Evolutionary conservation across 2,113 vertebrate genomes (phyloP).

Genomic region (Martes martes): DNA sequence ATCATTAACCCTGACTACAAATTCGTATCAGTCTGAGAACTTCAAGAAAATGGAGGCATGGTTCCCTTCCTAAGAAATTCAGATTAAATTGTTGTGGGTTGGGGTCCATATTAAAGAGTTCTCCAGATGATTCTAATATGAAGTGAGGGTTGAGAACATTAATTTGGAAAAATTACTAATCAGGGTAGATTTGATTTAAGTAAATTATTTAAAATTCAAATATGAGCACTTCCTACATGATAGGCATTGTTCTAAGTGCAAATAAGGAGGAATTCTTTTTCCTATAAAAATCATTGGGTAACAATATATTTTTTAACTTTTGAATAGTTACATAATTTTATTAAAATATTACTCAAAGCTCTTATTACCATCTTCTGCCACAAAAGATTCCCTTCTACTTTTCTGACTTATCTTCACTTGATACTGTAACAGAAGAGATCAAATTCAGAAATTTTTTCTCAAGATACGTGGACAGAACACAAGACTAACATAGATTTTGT

Average conservation of each 20-base stretch:
- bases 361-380: slow-evolving; percentile 22
- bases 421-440: neutral
- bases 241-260: neutral
- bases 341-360: slow-evolving; percentile 44
- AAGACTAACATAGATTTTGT: neutral
- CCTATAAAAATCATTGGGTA: slow-evolving; percentile 36
- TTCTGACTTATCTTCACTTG: neutral
- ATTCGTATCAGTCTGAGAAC: neutral
- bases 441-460: slow-evolving; percentile 16
- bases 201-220: slow-evolving; percentile 50
- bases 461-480: neutral
- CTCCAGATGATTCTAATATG: neutral
- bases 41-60: neutral
- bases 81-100: neutral
- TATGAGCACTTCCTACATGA: neutral
- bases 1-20: neutral
- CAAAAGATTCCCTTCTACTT: slow-evolving; percentile 13
- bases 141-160: neutral
- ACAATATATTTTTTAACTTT: slow-evolving; percentile 24
- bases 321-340: slow-evolving; percentile 30
- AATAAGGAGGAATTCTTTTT: slow-evolving; percentile 9
- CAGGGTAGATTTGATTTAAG: slow-evolving; percentile 23
- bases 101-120: neutral
- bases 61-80: neutral
- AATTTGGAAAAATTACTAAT: neutral